These are phyloP conservation scores for Troides aeacus DNA, from an alignment of 2,888 invertebrate species.

Conservation along the genomic window DNA sequence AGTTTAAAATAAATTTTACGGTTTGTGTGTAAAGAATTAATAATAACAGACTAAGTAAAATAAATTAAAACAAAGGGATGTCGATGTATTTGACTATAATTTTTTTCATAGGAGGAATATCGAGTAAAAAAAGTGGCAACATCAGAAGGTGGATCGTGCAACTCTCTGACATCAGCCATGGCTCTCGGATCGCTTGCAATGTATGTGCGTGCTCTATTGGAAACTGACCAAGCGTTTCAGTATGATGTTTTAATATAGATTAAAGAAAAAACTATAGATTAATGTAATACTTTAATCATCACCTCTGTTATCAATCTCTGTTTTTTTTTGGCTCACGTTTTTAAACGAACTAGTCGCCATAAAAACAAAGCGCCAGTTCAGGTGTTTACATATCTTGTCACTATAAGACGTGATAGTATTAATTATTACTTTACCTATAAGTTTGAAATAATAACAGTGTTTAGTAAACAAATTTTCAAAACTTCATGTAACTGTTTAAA, in stretches of 20 bases:
- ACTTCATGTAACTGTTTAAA: no score
- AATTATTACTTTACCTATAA: no score
- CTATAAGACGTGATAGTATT: no score
- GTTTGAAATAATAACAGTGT: no score
- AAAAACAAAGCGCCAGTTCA: no score
- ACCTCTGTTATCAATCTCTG: not conserved
- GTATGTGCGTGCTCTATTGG: constrained; percentile 65
- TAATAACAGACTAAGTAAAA: not conserved
- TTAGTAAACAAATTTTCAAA: no score
- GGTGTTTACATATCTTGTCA: no score
- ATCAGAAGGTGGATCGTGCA: constrained; percentile 67
- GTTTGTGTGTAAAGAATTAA: not conserved
- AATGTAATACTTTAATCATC: not conserved
- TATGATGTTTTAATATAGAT: constrained; percentile 63
- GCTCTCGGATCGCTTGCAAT: constrained; percentile 64
- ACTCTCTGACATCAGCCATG: constrained; percentile 71
- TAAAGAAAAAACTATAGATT: not conserved
- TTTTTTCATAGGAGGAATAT: constrained; percentile 60
- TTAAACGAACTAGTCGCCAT: no score
- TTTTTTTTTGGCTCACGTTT: not conserved
- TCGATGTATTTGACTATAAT: not conserved
- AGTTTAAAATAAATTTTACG: no score
- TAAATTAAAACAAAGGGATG: not conserved
- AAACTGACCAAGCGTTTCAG: constrained; percentile 73
- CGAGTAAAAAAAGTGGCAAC: constrained; percentile 64